phyloP scores from a whole-genome alignment of 2,113 vertebrate species.

The Ammospiza caudacuta region DNA sequence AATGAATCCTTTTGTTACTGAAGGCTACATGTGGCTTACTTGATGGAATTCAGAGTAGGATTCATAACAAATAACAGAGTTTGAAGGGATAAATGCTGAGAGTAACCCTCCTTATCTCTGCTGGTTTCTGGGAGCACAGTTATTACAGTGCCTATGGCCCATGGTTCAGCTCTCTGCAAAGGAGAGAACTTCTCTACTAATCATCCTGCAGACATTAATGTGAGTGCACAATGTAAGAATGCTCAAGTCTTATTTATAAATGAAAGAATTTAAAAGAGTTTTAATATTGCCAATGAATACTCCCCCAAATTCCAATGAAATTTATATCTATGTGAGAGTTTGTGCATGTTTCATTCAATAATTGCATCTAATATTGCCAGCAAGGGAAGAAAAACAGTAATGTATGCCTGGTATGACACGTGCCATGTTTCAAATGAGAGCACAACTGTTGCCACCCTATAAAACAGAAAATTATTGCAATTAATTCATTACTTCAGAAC shows the following conservation, averaged over 20 bases:
- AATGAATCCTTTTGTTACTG: slow-evolving; percentile 12
- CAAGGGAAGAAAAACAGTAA: not conserved
- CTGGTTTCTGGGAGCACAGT: not conserved
- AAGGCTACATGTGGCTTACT: not conserved
- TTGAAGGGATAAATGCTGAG: not conserved
- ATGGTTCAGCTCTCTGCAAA: not conserved
- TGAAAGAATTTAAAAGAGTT: not conserved
- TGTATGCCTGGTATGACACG: not conserved
- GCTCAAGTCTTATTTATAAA: not conserved
- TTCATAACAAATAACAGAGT: not conserved
- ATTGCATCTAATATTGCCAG: not conserved
- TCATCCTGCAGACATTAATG: not conserved
- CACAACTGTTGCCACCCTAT: not conserved
- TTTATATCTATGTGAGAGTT: not conserved
- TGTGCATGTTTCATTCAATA: not conserved
- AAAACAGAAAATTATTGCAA: not conserved
- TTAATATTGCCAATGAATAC: not conserved
- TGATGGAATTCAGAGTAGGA: not conserved
- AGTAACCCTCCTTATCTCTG: not conserved
- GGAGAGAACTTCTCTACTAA: not conserved
- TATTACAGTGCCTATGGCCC: not conserved
- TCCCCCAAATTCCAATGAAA: not conserved
- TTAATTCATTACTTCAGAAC: not conserved
- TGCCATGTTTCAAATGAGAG: not conserved
- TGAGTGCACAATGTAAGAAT: not conserved